These are phyloP conservation scores for Sarcophaga carnaria DNA, from an alignment of 2,888 invertebrate genomes.

Conservation along the genomic window DNA sequence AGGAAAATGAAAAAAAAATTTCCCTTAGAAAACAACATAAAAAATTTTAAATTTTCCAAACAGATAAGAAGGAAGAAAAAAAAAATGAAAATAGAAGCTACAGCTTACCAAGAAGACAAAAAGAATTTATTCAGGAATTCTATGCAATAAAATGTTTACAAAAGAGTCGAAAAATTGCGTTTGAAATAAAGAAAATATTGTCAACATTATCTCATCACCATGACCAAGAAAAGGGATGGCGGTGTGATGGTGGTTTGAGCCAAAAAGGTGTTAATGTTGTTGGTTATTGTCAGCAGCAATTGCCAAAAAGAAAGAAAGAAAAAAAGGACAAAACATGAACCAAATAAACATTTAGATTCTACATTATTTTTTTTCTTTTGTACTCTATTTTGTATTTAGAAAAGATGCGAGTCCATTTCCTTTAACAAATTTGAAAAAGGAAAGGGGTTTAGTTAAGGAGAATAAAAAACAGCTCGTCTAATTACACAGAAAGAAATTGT, in stretches of 20 bases:
- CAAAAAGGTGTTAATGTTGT: slow-evolving; percentile 37
- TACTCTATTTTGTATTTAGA: no score
- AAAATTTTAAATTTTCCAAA: slow-evolving; percentile 36
- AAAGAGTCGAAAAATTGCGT: slow-evolving; percentile 49
- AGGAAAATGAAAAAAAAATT: neutral
- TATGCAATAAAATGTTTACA: slow-evolving; percentile 64
- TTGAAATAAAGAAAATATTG: neutral
- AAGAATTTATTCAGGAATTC: slow-evolving; percentile 59
- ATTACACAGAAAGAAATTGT: neutral
- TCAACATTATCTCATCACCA: neutral
- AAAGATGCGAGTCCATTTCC: neutral
- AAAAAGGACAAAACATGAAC: neutral
- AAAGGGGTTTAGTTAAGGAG: neutral
- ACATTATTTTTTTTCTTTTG: neutral
- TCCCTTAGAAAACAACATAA: neutral
- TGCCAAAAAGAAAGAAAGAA: neutral
- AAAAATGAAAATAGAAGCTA: slow-evolving; percentile 54
- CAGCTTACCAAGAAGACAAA: slow-evolving; percentile 37
- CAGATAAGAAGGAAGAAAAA: slow-evolving; percentile 44
- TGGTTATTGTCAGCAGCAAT: slow-evolving; percentile 19
- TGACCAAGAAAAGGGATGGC: neutral
- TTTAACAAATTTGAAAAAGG: slow-evolving; percentile 2
- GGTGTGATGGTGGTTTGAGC: slow-evolving; percentile 27
- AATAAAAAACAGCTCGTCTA: neutral
- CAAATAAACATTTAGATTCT: slow-evolving; percentile 46